phyloP scores from a whole-genome alignment of 2,113 vertebrate genomes.

The Rhizomys pruinosus region DNA sequence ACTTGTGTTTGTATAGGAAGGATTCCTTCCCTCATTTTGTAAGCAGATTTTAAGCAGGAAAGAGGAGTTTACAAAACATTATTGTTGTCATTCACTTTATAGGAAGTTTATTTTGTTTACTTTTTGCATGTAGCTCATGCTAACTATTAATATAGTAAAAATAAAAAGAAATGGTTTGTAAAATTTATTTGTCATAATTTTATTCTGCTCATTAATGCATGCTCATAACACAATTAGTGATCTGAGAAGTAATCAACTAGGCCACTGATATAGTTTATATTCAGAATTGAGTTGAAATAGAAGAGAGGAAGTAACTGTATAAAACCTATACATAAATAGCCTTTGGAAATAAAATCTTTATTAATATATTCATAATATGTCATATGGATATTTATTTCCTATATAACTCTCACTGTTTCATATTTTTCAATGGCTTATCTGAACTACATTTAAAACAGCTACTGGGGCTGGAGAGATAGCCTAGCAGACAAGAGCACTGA shows the following conservation, averaged over 20 bases:
- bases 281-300: constrained; percentile 3
- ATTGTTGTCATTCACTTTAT: not conserved
- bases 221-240: constrained; percentile 45
- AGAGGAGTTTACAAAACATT: not conserved
- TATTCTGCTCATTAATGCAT: constrained; percentile 54
- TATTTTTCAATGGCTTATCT: not conserved
- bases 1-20: not conserved
- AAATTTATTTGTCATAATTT: not conserved
- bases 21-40: not conserved
- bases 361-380: constrained; percentile 5
- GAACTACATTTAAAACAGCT: constrained; percentile 4
- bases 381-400: not conserved
- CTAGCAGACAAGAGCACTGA: too few relatives aligned
- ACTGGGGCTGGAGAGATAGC: too few relatives aligned
- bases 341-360: not conserved
- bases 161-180: not conserved
- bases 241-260: constrained; percentile 22
- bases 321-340: not conserved
- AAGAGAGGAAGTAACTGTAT: not conserved
- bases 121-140: not conserved
- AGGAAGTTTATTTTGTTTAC: not conserved
- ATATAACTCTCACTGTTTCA: not conserved
- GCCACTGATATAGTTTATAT: not conserved
- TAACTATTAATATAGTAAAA: not conserved
- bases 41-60: not conserved